Conservation (phyloP, 2,797 vertebrate species). For the Momotus momota region DNA sequence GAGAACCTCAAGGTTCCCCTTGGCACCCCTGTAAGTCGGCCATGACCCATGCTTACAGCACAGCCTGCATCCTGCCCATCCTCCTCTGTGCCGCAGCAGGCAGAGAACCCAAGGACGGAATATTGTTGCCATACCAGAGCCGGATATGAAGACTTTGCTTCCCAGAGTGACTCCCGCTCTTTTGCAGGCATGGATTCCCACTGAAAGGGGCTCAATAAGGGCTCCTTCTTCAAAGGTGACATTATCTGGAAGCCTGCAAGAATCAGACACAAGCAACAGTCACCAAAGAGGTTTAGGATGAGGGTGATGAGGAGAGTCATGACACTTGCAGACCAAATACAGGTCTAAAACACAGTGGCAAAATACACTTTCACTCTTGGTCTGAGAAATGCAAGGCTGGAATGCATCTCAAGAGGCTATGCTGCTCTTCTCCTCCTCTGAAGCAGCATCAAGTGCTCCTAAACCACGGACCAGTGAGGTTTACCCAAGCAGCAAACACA, state of each 20-base stretch:
- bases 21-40: accelerated
- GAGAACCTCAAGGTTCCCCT: neutral
- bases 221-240: conserved; percentile 97
- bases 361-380: neutral
- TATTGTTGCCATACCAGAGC: conserved; percentile 83
- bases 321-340: neutral
- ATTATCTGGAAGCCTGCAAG: conserved; percentile 90
- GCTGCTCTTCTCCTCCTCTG: neutral
- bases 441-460: neutral
- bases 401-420: neutral
- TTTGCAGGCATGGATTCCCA: conserved; percentile 94
- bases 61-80: neutral
- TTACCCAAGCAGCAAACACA: neutral
- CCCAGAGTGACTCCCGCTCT: conserved; percentile 89
- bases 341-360: neutral
- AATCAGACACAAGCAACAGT: neutral
- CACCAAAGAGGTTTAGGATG: neutral
- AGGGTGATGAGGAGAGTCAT: neutral
- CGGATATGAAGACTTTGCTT: conserved; percentile 90
- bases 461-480: neutral
- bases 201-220: conserved; percentile 94
- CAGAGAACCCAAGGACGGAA: neutral
- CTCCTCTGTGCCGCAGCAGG: accelerated
- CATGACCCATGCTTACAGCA: neutral
- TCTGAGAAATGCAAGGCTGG: neutral